Conservation (phyloP, 2,797 vertebrate genomes). For the Adrianichthys oophorus region DNA sequence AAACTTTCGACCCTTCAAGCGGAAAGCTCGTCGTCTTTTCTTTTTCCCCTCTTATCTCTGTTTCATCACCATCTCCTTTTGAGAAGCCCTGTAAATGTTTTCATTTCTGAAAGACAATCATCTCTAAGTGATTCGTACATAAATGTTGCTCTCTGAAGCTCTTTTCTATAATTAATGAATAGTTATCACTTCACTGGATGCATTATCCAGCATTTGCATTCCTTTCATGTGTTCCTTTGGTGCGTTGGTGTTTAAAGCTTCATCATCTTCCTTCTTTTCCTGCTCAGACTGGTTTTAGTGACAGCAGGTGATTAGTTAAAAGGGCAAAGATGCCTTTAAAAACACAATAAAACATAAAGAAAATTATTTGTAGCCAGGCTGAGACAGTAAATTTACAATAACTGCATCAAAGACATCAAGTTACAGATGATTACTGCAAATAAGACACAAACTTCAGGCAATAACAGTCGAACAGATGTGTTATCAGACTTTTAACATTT, state of each 20-base stretch:
- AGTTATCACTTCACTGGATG: constrained; percentile 52
- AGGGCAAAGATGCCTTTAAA: too few relatives aligned
- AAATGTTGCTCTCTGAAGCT: constrained; percentile 10
- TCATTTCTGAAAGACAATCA: constrained; percentile 15
- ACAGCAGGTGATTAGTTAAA: too few relatives aligned
- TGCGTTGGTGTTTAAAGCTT: too few relatives aligned
- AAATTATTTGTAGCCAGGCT: too few relatives aligned
- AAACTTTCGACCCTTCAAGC: constrained; percentile 59
- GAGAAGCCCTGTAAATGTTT: constrained; percentile 16
- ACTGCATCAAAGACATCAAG: too few relatives aligned
- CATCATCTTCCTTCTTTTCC: constrained; percentile 20
- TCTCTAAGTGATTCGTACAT: constrained; percentile 11
- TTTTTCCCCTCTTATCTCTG: constrained; percentile 18
- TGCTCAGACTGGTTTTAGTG: constrained; percentile 3
- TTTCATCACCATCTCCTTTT: constrained; percentile 32
- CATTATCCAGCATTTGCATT: constrained; percentile 54
- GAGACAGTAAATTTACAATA: too few relatives aligned
- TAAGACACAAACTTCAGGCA: too few relatives aligned
- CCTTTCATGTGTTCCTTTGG: constrained; percentile 22
- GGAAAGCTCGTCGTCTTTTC: constrained; percentile 32
- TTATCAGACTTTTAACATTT: too few relatives aligned
- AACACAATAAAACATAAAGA: too few relatives aligned
- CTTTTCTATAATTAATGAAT: constrained; percentile 43
- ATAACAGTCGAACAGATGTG: too few relatives aligned
- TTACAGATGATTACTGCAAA: too few relatives aligned